Conservation (phyloP, 2,888 invertebrate genomes). For the Hydrotaea cyrtoneurina region DNA sequence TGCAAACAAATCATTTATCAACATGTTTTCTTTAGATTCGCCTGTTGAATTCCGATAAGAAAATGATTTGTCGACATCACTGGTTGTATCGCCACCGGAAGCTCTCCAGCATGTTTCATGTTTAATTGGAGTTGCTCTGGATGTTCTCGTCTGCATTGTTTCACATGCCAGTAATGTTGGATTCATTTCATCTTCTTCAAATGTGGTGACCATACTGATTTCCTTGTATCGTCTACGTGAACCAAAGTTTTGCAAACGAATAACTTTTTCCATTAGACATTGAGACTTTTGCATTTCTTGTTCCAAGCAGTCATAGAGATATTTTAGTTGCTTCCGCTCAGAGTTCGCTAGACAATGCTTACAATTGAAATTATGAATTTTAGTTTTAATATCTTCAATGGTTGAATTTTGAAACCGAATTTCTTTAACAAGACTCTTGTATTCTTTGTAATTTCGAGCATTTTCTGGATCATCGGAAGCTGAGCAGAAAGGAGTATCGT, state of each 20-base stretch:
- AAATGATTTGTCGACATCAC: conserved; percentile 54
- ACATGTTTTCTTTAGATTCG: conserved; percentile 48
- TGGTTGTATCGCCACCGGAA: conserved; percentile 55
- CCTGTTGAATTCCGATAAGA: background rate
- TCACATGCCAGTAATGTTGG: conserved; percentile 66
- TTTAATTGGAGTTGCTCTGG: background rate
- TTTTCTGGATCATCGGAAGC: conserved; percentile 76
- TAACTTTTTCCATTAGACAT: conserved; percentile 74
- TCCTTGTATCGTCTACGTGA: conserved; percentile 75
- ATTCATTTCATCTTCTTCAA: conserved; percentile 77
- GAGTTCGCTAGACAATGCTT: conserved; percentile 73
- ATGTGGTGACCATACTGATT: conserved; percentile 75
- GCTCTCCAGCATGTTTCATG: conserved; percentile 42
- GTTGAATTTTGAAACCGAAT: conserved; percentile 77
- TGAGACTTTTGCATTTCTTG: conserved; percentile 77
- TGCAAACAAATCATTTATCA: conserved; percentile 45
- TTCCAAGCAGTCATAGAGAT: conserved; percentile 76
- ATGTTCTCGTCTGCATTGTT: conserved; percentile 40
- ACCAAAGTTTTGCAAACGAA: conserved; percentile 76
- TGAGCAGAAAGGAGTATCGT: conserved; percentile 72
- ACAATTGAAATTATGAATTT: conserved; percentile 74
- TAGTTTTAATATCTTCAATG: conserved; percentile 75
- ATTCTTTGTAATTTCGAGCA: conserved; percentile 75
- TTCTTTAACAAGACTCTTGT: conserved; percentile 74
- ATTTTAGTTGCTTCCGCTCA: conserved; percentile 75